Conservation (phyloP, 92 coral and sea anemone species). For the Porites lobata region DNA sequence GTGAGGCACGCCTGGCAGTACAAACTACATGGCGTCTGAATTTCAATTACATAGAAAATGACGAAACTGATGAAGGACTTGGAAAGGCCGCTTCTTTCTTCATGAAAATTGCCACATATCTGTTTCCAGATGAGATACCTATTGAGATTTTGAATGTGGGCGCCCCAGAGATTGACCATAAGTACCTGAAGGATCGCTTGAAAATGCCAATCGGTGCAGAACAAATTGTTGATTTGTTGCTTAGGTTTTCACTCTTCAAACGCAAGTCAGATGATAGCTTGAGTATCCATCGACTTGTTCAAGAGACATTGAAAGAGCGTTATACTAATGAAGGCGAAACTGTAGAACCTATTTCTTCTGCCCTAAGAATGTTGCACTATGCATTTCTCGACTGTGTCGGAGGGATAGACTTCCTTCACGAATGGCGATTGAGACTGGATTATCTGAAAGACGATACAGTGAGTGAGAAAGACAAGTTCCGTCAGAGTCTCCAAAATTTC, state of each 20-base stretch:
- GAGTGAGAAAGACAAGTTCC: no score
- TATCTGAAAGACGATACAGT: no score
- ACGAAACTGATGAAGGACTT: conserved; percentile 28
- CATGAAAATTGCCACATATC: conserved; percentile 21
- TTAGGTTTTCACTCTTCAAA: conserved; percentile 40
- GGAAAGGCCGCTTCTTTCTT: conserved; percentile 1
- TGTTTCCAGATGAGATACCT: conserved; percentile 45
- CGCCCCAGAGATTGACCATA: conserved; percentile 14
- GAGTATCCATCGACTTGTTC: conserved; percentile 47
- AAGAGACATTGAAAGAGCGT: conserved; percentile 20
- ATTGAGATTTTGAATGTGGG: conserved; percentile 36
- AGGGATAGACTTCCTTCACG: neutral
- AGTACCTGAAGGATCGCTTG: conserved; percentile 1
- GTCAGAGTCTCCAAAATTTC: no score
- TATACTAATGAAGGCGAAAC: neutral
- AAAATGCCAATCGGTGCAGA: conserved; percentile 6
- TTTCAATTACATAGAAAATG: conserved; percentile 36
- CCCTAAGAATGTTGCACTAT: conserved; percentile 35
- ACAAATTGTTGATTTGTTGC: conserved; percentile 26
- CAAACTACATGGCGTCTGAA: conserved; percentile 73
- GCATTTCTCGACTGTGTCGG: conserved; percentile 9
- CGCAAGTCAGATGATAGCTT: conserved; percentile 8
- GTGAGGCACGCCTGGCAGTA: conserved; percentile 56
- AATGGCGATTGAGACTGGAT: no score
- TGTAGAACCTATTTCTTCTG: neutral